Conservation (phyloP, 2,113 vertebrate genomes). For the Muntiacus muntjak region DNA sequence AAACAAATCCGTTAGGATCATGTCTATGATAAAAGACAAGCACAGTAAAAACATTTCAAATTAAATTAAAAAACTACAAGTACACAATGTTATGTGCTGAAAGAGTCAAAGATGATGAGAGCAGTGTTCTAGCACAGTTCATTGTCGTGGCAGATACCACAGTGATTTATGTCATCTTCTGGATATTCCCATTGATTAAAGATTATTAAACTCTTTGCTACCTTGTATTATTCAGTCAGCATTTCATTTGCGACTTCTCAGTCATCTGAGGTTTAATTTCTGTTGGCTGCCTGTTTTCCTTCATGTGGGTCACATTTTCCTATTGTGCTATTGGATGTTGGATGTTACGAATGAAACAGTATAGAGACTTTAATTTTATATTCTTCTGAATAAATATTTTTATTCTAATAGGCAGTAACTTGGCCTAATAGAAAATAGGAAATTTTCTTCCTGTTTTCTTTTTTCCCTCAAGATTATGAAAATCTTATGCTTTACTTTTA, state of each 20-base stretch:
- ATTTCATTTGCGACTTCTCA: background rate
- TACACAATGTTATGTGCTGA: background rate
- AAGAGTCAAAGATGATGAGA: background rate
- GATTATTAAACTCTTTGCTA: background rate
- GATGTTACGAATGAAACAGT: background rate
- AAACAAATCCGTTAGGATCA: background rate
- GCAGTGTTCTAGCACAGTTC: background rate
- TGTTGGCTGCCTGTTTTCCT: background rate
- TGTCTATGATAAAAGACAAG: constrained; percentile 7
- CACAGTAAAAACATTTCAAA: background rate
- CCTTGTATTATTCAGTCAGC: background rate
- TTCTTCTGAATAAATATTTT: background rate
- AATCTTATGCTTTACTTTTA: constrained; percentile 5
- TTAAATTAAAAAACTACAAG: background rate
- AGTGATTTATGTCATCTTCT: background rate
- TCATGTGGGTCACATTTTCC: background rate
- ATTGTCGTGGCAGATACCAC: background rate
- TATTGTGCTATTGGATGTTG: background rate
- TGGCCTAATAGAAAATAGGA: background rate
- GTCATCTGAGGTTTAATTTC: background rate
- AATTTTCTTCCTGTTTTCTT: background rate
- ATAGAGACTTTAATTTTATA: background rate
- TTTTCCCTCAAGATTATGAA: background rate
- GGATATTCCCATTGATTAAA: background rate
- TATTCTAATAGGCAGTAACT: background rate